Base-by-base conservation (phyloP, 1,140 invertebrate species). In the Subanguina moxae region DNA sequence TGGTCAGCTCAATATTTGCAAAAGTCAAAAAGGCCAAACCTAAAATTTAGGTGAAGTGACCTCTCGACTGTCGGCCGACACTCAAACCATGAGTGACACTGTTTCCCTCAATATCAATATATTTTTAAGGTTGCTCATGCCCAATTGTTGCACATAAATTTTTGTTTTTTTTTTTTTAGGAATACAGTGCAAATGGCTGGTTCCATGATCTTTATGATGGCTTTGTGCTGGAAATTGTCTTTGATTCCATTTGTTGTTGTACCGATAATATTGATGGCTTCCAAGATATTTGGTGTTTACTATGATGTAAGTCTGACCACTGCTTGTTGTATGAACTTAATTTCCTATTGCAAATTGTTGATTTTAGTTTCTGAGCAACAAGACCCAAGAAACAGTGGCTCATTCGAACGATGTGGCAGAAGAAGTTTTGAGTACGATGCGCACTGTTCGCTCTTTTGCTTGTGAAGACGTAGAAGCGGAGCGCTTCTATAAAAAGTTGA, bases 361-460 rank as follows among this genome's bases (percentile, higher is more conserved):
- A 5, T 64, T 83, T 82, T 62, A 85, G 82, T 59, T 71, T 62
- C 70, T 85, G 0, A 75, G 82, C 15, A 78, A 83, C 59, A 75
- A 82, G 64, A 82, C 84, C 1, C 84, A 84, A 75, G 74, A 84
- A 68, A 75, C 79, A 19, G 70, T 84, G 7, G 84, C 84, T 0
- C 75, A 78, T 61, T 76, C 83, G 3, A 85, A 85, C 64, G 77
- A 84, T 71, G 82, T 85, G 21, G 83, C 83, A 11, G 83, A 85
- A 69, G 83, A 84, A 72, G 76, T 80, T 9, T 57, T 82, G n/a
- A 77, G 76, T 5, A 75, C 80, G 8, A 83, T 83, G 67, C 62
- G 83, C 57, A 84, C 82, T 13, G 82, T 83, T 11, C 77, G 80
- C 56, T 77, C 76, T 17, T 83, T 83, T 71, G 83, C 83, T 13